Base-by-base conservation (phyloP, 2,797 vertebrate genomes). In the Poeciliopsis turneri region DNA sequence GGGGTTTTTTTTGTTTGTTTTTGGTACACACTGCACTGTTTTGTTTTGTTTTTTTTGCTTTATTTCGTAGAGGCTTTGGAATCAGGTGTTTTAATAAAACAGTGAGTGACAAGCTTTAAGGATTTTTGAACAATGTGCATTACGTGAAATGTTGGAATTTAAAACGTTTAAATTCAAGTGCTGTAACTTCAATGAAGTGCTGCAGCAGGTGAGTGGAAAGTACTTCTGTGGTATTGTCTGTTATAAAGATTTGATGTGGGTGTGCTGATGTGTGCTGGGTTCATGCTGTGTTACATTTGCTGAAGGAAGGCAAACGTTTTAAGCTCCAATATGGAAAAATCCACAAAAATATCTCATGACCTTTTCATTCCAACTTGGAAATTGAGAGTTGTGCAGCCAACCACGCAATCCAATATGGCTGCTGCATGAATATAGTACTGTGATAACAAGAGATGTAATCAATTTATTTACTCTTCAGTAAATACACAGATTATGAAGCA, bases 141-240 rank as follows among this genome's bases (percentile, higher is more conserved):
- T 41, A 28, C 66, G 68, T 28, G 41, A 28, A 23, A 61, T 33
- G 20, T 59, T 73, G 25, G 49, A 77, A 28, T 78, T 72, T 25
- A 77, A 51, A 23, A 75, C 66, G 71, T 45, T 77, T 83, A 8
- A 41, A 41, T 66, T 33, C 30, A 30, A 51, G 20, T 41, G 45
- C 68, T 15, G 80, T 84, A 83, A 68, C 83, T 88, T 90, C 88
- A 86, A 30, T 84, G 79, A 91, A 82, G 85, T 79, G 43, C 49
- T 75, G 13, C 46, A 78, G 82, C 5, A 39, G 75, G 2, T 15
- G 10, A 47, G 10, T 15, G 2, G 66, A 51, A 51, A 59, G 57
- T 82, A 76, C 83, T 70, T 73, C 23, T 36, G 16, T 77, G 33
- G 33, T 51, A 7, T 55, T 57, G 39, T 70, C 80, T 78, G 41